Evolutionary conservation across 1,140 invertebrate genomes (phyloP).

Genomic region (Caerostris darwini): DNA sequence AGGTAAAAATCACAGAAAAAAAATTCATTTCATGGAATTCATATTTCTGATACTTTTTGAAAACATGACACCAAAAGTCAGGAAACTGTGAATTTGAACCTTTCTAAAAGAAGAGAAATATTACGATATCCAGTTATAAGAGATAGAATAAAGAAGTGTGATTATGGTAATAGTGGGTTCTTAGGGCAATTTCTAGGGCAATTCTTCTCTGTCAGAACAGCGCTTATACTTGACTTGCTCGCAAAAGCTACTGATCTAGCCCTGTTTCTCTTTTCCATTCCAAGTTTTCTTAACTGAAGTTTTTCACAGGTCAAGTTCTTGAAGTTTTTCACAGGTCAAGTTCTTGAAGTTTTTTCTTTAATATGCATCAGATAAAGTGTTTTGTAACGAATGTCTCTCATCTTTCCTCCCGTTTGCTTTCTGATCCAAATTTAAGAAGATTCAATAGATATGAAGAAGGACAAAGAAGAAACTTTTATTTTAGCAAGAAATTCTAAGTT

Average conservation of each 20-base stretch:
- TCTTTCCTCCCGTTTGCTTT: constrained; percentile 21
- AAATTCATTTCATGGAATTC: too few species aligned
- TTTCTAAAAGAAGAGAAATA: constrained; percentile 51
- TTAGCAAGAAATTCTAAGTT: background rate
- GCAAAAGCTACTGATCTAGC: background rate
- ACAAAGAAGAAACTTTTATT: background rate
- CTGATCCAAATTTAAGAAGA: constrained; percentile 4
- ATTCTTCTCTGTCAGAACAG: constrained; percentile 66
- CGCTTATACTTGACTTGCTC: constrained; percentile 63
- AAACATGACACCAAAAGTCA: background rate
- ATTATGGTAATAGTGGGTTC: constrained; percentile 66
- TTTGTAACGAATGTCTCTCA: constrained; percentile 45
- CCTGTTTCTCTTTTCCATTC: background rate
- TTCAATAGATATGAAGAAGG: background rate
- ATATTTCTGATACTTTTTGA: background rate
- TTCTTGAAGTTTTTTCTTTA: constrained; percentile 28
- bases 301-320: background rate
- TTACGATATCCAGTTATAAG: constrained; percentile 37
- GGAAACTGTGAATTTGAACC: constrained; percentile 20
- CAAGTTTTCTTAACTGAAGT: constrained; percentile 11
- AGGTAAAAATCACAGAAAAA: too few species aligned
- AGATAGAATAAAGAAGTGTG: constrained; percentile 37
- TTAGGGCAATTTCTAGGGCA: constrained; percentile 64
- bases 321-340: background rate
- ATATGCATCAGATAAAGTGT: constrained; percentile 37